Base-by-base conservation (phyloP, 2,888 invertebrate species). In the Stenolophus ochropezus region DNA sequence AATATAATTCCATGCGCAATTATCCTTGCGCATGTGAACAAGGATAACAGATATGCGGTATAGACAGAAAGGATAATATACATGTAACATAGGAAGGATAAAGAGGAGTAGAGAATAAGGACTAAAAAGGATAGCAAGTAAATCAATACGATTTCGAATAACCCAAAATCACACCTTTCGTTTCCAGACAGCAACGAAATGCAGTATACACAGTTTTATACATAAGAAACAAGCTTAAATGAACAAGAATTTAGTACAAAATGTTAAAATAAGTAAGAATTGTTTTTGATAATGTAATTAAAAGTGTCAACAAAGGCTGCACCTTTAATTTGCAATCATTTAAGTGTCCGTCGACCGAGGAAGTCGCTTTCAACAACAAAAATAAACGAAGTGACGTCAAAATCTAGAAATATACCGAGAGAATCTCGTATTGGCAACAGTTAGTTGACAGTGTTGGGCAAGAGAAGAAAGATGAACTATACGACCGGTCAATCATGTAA, bases 371-470 rank as follows among this genome's bases (percentile, higher is more conserved):
- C 73, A 73, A 73, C 74, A 81, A 56, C 81, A 33, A 56, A 80
- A 80, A 80, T 80, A 80, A 80, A 73, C 58, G n/a, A 11, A 14
- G 79, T 81, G 81, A 81, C 81, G 81, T 81, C 79, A 81, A 73
- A 80, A 56, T 81, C 81, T 81, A 53, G 53, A 81, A 81, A 81
- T 81, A 81, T 33, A 58, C 74, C 49, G 69, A 51, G 16, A 33
- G 61, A 77, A 33, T 47, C 61, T 69, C 51, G 73, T 74, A 73
- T 53, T 51, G 65, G 42, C 51, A 65, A 33, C 61, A 71, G 71
- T 80, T 20, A 73, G 81, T 74, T 74, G 73, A 81, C 56, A 74
- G 58, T 69, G 80, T 80, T 71, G 27, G 73, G 69, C 33, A 65
- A 53, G 25, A 51, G 75, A 76, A 25, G 75, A 14, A 51, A 76